These are phyloP conservation scores for Ditylenchus weischeri DNA, from an alignment of 2,888 invertebrate genomes.

Conservation along the genomic window DNA sequence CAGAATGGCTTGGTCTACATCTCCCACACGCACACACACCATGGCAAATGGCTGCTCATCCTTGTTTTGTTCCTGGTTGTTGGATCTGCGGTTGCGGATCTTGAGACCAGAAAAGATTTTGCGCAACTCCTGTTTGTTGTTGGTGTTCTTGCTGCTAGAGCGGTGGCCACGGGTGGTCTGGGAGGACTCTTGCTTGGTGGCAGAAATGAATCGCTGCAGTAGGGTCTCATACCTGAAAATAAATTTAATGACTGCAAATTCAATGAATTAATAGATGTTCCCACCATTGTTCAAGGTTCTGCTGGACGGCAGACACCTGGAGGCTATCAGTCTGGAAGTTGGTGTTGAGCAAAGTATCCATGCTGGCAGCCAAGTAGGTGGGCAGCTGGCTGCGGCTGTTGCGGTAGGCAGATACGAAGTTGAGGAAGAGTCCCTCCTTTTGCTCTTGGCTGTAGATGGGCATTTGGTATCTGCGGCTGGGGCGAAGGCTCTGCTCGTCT, in stretches of 20 bases:
- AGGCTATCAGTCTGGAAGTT: conserved; percentile 15
- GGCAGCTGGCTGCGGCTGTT: too few species aligned
- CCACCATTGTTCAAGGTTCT: conserved; percentile 33
- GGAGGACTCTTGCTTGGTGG: conserved; percentile 22
- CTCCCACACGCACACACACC: conserved; percentile 14
- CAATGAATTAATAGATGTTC: conserved; percentile 3
- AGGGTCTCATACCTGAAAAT: conserved; percentile 13
- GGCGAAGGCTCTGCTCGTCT: conserved; percentile 24
- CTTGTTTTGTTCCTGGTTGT: conserved; percentile 22
- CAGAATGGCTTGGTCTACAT: conserved; percentile 49
- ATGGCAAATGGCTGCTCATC: conserved; percentile 17
- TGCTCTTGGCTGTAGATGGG: conserved; percentile 37
- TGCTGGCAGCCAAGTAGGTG: conserved; percentile 26
- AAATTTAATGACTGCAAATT: background rate
- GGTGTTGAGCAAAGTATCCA: conserved; percentile 42
- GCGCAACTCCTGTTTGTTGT: conserved; percentile 29
- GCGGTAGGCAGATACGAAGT: conserved; percentile 37
- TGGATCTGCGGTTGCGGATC: conserved; percentile 38
- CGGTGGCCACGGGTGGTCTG: conserved; percentile 21
- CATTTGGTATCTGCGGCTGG: conserved; percentile 22
- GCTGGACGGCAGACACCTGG: conserved; percentile 38
- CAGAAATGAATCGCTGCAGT: background rate
- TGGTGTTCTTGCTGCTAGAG: conserved; percentile 7
- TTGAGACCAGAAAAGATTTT: conserved; percentile 37
- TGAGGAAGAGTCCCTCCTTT: conserved; percentile 37